phyloP scores from a whole-genome alignment of 2,797 vertebrate species.

The Hephaestus fuliginosus region DNA sequence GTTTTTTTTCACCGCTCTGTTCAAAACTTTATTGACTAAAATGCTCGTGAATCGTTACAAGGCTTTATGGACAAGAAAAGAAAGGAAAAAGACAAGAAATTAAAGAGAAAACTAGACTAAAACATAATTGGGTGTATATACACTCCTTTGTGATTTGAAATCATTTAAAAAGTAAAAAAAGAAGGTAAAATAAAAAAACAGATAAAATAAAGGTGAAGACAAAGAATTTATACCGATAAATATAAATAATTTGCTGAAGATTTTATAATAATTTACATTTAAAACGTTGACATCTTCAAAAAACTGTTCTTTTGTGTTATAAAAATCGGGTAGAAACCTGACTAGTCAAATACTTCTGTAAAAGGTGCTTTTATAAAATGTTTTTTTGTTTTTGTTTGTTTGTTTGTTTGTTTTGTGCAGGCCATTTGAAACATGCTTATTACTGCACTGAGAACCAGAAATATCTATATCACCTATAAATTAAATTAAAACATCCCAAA shows the following conservation, averaged over 20 bases:
- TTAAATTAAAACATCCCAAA: background rate
- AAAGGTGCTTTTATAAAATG: too few species aligned
- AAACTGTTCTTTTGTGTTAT: too few species aligned
- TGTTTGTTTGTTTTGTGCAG: too few species aligned
- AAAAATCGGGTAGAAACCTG: too few species aligned
- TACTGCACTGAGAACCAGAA: background rate
- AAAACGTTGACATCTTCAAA: background rate
- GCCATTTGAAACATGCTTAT: background rate
- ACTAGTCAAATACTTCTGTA: too few species aligned
- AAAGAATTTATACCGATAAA: background rate
- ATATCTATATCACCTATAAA: background rate
- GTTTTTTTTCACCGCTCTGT: constrained; percentile 16
- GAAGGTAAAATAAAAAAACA: background rate
- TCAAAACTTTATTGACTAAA: constrained; percentile 71
- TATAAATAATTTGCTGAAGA: background rate
- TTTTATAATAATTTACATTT: background rate
- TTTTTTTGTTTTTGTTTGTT: too few species aligned
- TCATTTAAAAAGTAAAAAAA: background rate
- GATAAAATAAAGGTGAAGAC: background rate
- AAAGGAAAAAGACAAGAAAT: background rate
- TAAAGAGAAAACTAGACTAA: too few species aligned
- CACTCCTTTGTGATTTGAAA: background rate
- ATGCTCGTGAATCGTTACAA: background rate
- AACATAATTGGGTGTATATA: background rate
- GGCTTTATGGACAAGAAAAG: background rate